Conservation (phyloP, 2,113 vertebrate species). For the Tupaia tana region DNA sequence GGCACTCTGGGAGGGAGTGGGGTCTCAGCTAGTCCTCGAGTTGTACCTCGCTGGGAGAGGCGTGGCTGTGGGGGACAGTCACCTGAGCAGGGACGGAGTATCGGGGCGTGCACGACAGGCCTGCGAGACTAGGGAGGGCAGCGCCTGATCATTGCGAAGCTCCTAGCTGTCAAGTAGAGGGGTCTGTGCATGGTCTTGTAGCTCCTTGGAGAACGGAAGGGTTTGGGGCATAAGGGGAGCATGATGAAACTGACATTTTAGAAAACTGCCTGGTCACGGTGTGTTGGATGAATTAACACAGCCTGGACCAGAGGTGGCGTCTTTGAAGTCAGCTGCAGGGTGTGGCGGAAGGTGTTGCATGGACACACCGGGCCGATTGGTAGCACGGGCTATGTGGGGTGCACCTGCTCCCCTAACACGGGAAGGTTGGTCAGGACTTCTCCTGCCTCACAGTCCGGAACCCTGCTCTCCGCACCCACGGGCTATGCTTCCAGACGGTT, state of each 20-base stretch:
- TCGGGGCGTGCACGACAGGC: too few species aligned
- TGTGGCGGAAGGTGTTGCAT: accelerated
- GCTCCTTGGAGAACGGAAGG: background rate
- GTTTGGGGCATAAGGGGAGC: background rate
- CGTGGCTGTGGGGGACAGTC: too few species aligned
- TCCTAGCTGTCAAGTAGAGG: background rate
- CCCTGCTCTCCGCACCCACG: too few species aligned
- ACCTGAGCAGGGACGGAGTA: too few species aligned
- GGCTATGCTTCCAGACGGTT: background rate
- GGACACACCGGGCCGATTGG: background rate
- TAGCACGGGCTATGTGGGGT: too few species aligned
- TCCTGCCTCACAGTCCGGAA: background rate
- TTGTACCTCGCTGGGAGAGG: background rate
- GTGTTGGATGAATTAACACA: accelerated
- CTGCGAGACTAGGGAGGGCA: background rate
- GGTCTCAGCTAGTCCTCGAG: background rate
- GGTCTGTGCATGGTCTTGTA: too few species aligned
- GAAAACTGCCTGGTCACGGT: too few species aligned
- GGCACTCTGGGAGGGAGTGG: background rate
- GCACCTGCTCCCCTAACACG: background rate
- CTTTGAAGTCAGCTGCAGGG: accelerated
- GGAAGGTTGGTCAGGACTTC: background rate
- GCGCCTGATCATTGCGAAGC: too few species aligned
- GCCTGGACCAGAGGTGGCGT: background rate
- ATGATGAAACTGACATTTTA: accelerated